These are phyloP conservation scores for Drosophila melanosoma DNA, from an alignment of 2,888 invertebrate genomes.

Conservation along the genomic window DNA sequence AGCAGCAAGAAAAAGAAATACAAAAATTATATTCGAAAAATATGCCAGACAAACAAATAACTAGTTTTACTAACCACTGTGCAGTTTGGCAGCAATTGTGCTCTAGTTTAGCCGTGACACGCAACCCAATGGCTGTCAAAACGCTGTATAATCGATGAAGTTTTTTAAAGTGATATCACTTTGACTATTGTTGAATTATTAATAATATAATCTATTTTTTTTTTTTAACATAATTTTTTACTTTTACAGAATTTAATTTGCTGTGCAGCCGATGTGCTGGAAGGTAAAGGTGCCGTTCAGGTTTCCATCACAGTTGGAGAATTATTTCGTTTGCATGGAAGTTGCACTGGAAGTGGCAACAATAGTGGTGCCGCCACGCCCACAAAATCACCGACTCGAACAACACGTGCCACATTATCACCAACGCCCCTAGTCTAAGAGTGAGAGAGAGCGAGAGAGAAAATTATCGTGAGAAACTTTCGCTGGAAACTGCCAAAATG, in stretches of 20 bases:
- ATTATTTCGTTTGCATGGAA: constrained; percentile 89
- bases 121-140: constrained; percentile 28
- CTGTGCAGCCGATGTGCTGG: constrained; percentile 95
- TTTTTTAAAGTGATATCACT: constrained; percentile 14
- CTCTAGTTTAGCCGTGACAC: constrained; percentile 29
- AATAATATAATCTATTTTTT: constrained; percentile 33
- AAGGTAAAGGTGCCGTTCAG: constrained; percentile 94
- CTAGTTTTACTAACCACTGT: constrained; percentile 23
- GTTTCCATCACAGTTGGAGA: constrained; percentile 95
- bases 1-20: constrained; percentile 55
- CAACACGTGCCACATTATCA: constrained; percentile 80
- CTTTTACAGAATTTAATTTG: constrained; percentile 91
- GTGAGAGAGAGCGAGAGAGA: background rate
- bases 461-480: constrained; percentile 8
- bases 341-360: constrained; percentile 52
- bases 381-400: constrained; percentile 82
- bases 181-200: constrained; percentile 11
- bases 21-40: constrained; percentile 38
- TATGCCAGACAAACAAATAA: constrained; percentile 6
- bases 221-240: constrained; percentile 11
- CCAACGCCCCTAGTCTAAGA: constrained; percentile 82
- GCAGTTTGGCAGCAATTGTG: constrained; percentile 37
- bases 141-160: constrained; percentile 8
- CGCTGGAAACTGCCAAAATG: constrained; percentile 53
- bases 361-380: constrained; percentile 70